Evolutionary conservation across 1,140 invertebrate species (phyloP), one percentile per base, ranked within the genome.

Genomic region (Zaprionus inermis): DNA sequence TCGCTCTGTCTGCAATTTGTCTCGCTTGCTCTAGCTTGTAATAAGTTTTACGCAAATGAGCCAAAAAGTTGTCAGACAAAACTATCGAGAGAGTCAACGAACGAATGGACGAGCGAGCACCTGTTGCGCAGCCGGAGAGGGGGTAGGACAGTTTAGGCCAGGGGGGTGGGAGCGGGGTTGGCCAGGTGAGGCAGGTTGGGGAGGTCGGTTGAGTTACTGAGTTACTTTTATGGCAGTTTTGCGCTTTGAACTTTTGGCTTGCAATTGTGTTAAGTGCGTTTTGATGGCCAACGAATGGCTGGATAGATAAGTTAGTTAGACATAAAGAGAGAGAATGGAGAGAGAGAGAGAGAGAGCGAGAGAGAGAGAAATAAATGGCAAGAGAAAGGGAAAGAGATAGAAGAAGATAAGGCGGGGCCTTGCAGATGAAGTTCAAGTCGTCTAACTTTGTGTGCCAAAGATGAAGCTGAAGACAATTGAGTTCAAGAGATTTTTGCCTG

Each of bases 261-360:
- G 67, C 83, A 86, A 86, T 88, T 84, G 84, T 88, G 84, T 89
- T 80, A 88, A 88, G 84, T 88, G 84, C 77, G 67, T 78, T 88
- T 89, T 88, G 84, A 88, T 88, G 73, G 84, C 44, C 83, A 68
- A 73, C 72, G 81, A 75, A 79, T 65, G 63, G 79, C 60, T 76
- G 22, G 28, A 76, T 38, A 58, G 66, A 69, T 52, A 70, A 63
- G 65, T 59, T 51, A n/a, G 16, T 34, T 6, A 36, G 28, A 38
- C 5, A 38, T 5, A 6, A 5, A n/a, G 5, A n/a, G 12, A 38
- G n/a, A 5, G 5, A 12, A 34, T 28, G 14, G 12, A 38, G 36
- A 6, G 14, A n/a, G 14, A n/a, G 12, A 38, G 14, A 5, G 5
- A 7, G 34, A 14, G 5, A 41, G 36, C 1, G 11, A 12, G 34